Evolutionary conservation across 2,888 invertebrate genomes (phyloP), one percentile per base, ranked within the genome.

Genomic region (Andrena trimmerana): DNA sequence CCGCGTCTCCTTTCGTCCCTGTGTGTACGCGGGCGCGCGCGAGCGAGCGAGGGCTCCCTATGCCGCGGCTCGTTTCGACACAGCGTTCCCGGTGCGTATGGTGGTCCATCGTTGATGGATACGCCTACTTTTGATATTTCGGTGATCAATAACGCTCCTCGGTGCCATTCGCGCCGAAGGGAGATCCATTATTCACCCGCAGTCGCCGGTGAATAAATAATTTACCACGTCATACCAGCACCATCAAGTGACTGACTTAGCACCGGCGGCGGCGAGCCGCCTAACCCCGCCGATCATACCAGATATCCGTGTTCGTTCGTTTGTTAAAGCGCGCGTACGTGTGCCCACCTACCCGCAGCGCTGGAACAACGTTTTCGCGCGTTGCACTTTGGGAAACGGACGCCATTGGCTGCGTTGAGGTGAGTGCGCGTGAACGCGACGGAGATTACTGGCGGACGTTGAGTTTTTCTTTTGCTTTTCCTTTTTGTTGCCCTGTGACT

Each of bases 201-300:
- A 89, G 93, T 91, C 91, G 88, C 87, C 90, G 83, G 90, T 92
- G 92, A 93, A 93, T 93, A 92, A 92, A 92, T 92, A 92, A 92
- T 92, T 92, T 90, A 91, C 90, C 87, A 87, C 90, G 90, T 91
- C 91, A 91, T 90, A 90, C 87, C 89, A 84, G 85, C 87, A 85
- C 87, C 89, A 90, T 91, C 89, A 87, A 42, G 83, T 70, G 85
- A 89, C 87, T 85, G 88, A 88, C 85, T 88, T 86, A 80, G 86
- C 88, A 60, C 83, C 77, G 79, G 36, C 81, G 85, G 71, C 83
- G 79, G 36, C 81, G 85, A 74, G 65, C 84, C 71, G 67, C 54
- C 83, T 81, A 72, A 73, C 72, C 62, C 81, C 68, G 59, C 75
- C 68, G 75, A 76, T 76, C 71, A 81, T 71, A 81, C 80, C 13